phyloP scores from a whole-genome alignment of 2,113 vertebrate genomes.

The Paramisgurnus dabryanus region DNA sequence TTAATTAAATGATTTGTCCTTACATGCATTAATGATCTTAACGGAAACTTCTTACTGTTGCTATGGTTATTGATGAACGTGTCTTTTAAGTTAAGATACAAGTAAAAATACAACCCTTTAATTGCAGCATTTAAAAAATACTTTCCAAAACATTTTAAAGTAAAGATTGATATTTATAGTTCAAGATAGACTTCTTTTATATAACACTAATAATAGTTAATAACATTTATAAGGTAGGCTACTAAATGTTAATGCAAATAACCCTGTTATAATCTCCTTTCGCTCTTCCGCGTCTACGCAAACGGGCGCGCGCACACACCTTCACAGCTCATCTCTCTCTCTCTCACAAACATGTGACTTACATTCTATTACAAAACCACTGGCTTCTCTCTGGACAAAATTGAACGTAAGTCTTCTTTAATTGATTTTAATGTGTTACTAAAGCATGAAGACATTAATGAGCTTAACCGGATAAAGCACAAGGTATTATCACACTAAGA shows the following conservation, averaged over 20 bases:
- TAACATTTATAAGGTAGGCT: too few relatives aligned
- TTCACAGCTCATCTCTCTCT: neutral
- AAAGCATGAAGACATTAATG: constrained; percentile 63
- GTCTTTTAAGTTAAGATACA: neutral
- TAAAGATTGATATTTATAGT: too few relatives aligned
- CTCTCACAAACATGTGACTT: too few relatives aligned
- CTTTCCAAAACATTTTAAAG: too few relatives aligned
- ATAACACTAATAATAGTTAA: too few relatives aligned
- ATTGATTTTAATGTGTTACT: constrained; percentile 60
- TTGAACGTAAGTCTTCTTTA: constrained; percentile 62
- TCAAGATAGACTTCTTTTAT: too few relatives aligned
- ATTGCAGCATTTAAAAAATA: too few relatives aligned
- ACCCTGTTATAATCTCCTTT: neutral
- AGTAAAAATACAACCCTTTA: too few relatives aligned
- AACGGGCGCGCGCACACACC: constrained; percentile 31
- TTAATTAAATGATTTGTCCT: too few relatives aligned
- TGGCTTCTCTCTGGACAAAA: constrained; percentile 26
- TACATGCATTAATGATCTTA: neutral
- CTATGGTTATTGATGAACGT: constrained; percentile 8
- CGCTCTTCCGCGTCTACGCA: neutral
- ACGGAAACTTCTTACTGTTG: neutral
- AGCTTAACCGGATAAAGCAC: constrained; percentile 60
- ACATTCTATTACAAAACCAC: too few relatives aligned
- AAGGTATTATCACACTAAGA: constrained; percentile 70
- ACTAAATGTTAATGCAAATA: neutral